Conservation (phyloP, 2,113 vertebrate genomes). For the Colius striatus region DNA sequence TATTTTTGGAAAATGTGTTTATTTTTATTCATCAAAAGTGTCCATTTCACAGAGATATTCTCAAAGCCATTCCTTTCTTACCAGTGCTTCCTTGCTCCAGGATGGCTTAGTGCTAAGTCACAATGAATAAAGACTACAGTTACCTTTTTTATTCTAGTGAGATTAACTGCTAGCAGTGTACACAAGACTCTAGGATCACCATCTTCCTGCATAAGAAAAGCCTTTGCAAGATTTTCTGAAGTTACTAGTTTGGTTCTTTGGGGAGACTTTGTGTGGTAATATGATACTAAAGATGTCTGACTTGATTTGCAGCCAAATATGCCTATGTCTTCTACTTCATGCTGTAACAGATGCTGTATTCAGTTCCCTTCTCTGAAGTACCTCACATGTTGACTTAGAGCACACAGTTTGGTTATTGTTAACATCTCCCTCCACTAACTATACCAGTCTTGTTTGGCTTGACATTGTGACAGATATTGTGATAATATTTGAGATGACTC, state of each 20-base stretch:
- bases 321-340: neutral
- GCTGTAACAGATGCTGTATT: neutral
- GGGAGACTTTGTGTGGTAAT: neutral
- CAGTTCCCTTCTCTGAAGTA: neutral
- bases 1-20: neutral
- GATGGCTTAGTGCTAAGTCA: neutral
- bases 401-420: neutral
- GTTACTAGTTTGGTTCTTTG: neutral
- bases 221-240: neutral
- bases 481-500: neutral
- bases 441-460: neutral
- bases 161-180: neutral
- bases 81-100: neutral
- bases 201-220: neutral
- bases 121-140: neutral
- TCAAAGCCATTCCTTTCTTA: neutral
- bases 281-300: neutral
- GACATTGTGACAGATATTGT: neutral
- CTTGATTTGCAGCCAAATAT: neutral
- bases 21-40: neutral
- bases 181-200: neutral
- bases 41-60: neutral
- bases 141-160: neutral
- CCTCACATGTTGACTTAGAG: neutral
- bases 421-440: neutral